A percentile compares a stretch with the other conserved stretches of the same genome.
Evolutionary conservation across 2,113 vertebrate genomes (phyloP).

Genomic region (Actinemys pallida): DNA sequence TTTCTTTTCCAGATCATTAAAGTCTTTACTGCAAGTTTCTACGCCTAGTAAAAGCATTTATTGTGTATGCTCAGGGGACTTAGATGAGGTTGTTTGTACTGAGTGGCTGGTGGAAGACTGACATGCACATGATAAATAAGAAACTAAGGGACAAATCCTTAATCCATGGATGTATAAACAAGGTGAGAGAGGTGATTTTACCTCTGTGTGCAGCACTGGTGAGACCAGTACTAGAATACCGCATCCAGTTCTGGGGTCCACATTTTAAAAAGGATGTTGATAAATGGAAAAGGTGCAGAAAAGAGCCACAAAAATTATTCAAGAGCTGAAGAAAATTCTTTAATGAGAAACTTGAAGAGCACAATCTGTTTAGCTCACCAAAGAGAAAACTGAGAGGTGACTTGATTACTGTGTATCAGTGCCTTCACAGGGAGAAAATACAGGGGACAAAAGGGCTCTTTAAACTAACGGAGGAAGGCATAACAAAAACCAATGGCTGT

Average conservation of each 20-base stretch:
- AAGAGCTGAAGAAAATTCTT: background rate
- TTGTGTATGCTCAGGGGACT: background rate
- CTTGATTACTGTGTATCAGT: background rate
- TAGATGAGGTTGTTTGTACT: background rate
- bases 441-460: background rate
- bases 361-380: background rate
- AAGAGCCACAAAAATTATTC: background rate
- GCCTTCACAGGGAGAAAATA: background rate
- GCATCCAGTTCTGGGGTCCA: background rate
- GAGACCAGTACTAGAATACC: background rate
- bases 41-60: background rate
- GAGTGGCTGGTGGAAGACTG: background rate
- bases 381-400: background rate
- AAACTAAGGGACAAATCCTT: background rate
- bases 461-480: background rate
- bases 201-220: background rate
- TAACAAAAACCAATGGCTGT: too few relatives aligned
- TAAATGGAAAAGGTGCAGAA: background rate
- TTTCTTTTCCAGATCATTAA: constrained; percentile 32
- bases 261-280: background rate
- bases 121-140: background rate
- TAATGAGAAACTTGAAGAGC: background rate
- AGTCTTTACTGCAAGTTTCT: constrained; percentile 3
- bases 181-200: background rate
- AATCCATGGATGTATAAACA: background rate